Percentiles rank a stretch among this genome's conserved stretches.
Conservation (phyloP, 1,140 invertebrate species). For the Lepidotrigona ventralis region DNA sequence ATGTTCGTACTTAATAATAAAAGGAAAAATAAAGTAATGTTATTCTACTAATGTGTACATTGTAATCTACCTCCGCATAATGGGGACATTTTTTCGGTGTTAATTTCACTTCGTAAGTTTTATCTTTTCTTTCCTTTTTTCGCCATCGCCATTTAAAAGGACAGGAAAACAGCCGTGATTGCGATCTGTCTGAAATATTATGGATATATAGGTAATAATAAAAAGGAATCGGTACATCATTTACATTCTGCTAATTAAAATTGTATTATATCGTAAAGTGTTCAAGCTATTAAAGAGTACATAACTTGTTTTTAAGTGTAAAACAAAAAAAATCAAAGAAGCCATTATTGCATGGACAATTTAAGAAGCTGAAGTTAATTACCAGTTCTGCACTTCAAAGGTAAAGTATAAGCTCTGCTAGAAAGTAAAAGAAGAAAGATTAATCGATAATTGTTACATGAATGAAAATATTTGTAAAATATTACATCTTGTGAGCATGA, state of each 20-base stretch:
- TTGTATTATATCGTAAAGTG: not conserved
- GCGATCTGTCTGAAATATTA: slow-evolving; percentile 25
- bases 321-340: not conserved
- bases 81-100: slow-evolving; percentile 53
- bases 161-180: slow-evolving; percentile 27
- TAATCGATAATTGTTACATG: slow-evolving; percentile 13
- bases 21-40: not conserved
- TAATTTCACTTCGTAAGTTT: slow-evolving; percentile 63
- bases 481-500: slow-evolving; percentile 59
- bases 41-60: not conserved
- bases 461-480: not conserved
- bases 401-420: slow-evolving; percentile 52
- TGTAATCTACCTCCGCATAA: slow-evolving; percentile 56
- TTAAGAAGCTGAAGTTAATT: slow-evolving; percentile 1
- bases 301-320: not conserved
- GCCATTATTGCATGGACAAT: not conserved
- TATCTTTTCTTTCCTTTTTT: slow-evolving; percentile 56
- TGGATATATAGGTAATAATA: too few relatives aligned
- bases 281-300: not conserved
- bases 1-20: not conserved
- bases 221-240: not conserved
- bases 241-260: not conserved
- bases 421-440: slow-evolving; percentile 19
- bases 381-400: slow-evolving; percentile 52
- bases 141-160: slow-evolving; percentile 62